Conservation (phyloP, 2,113 vertebrate genomes). For the Mus pahari region DNA sequence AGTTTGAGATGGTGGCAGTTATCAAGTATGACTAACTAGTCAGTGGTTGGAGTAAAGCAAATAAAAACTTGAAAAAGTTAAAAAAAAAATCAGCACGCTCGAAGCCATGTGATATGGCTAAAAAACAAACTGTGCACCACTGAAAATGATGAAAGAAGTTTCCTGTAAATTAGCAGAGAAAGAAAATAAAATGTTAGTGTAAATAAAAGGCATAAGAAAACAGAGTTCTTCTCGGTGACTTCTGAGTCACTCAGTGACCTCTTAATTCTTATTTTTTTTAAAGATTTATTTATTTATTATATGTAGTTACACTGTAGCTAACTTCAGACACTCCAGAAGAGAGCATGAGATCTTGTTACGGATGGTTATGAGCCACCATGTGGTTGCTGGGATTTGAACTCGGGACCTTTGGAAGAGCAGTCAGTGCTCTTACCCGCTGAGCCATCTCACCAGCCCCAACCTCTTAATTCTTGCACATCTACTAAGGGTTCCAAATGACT, state of each 20-base stretch:
- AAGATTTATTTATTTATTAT: no score
- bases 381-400: no score
- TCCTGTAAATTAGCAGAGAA: slow-evolving; percentile 35
- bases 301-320: no score
- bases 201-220: slow-evolving; percentile 46
- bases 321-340: no score
- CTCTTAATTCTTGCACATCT: not conserved
- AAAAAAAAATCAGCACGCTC: slow-evolving; percentile 1
- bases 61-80: slow-evolving; percentile 23
- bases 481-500: not conserved
- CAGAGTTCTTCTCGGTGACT: slow-evolving; percentile 30
- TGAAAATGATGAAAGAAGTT: not conserved
- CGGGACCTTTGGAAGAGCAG: no score
- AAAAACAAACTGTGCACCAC: slow-evolving; percentile 8
- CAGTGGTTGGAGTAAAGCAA: not conserved
- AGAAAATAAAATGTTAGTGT: not conserved
- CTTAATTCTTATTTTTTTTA: slow-evolving; percentile 21
- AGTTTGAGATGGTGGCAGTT: slow-evolving; percentile 43
- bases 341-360: no score
- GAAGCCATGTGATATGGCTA: not conserved
- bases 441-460: no score
- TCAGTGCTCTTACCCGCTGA: no score
- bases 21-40: slow-evolving; percentile 45
- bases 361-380: no score
- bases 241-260: slow-evolving; percentile 5